Percentiles rank a stretch among this genome's conserved stretches.
phyloP scores from a whole-genome alignment of 2,797 vertebrate genomes.

The Pipistrellus nathusii region DNA sequence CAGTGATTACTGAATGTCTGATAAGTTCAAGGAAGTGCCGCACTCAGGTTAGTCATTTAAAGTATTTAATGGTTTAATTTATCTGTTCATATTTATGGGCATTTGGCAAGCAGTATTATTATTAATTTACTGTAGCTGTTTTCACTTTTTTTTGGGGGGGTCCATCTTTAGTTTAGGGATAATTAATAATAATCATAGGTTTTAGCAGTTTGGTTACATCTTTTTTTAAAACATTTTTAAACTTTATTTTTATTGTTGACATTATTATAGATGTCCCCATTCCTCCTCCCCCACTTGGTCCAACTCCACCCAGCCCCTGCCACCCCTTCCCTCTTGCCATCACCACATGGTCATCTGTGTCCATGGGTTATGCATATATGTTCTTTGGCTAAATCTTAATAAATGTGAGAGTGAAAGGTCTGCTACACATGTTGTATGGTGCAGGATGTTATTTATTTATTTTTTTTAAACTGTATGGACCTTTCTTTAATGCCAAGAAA shows the following conservation, averaged over 20 bases:
- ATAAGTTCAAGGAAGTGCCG: slow-evolving; percentile 87
- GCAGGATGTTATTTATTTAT: background rate
- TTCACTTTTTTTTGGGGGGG: slow-evolving; percentile 67
- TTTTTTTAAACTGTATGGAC: background rate
- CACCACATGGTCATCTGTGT: background rate
- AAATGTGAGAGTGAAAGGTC: slow-evolving; percentile 73
- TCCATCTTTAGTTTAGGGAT: slow-evolving; percentile 72
- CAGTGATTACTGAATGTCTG: slow-evolving; percentile 93
- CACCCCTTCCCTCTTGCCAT: background rate
- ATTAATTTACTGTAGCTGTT: slow-evolving; percentile 62
- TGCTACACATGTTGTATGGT: slow-evolving; percentile 54
- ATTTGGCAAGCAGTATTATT: background rate
- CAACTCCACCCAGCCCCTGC: background rate
- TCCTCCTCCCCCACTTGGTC: background rate
- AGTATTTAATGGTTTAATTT: slow-evolving; percentile 23
- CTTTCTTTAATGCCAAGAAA: background rate
- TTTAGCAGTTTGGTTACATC: slow-evolving; percentile 81
- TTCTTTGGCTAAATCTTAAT: slow-evolving; percentile 82
- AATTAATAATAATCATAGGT: slow-evolving; percentile 73
- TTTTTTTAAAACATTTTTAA: background rate
- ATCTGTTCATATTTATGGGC: background rate
- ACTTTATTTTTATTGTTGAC: background rate
- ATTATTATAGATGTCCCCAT: background rate
- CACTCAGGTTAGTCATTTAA: slow-evolving; percentile 86
- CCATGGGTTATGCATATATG: background rate